Evolutionary conservation across 2,113 vertebrate species (phyloP).

Genomic region (Indicator indicator): DNA sequence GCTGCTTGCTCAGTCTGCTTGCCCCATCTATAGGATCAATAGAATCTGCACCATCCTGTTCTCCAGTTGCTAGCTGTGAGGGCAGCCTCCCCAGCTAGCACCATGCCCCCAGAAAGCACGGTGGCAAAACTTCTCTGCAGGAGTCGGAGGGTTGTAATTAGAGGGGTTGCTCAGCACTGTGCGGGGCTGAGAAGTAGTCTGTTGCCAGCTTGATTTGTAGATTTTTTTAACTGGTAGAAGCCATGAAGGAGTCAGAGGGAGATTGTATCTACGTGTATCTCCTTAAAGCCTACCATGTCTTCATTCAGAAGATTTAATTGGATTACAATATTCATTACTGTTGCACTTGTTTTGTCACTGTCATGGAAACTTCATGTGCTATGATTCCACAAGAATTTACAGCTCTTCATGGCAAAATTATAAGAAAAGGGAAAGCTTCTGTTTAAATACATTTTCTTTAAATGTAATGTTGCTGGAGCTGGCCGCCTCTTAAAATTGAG

Average conservation of each 20-base stretch:
- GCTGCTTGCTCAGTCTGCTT: background rate
- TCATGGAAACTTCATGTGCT: background rate
- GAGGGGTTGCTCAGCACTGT: rapidly evolving
- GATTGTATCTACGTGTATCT: background rate
- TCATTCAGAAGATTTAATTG: background rate
- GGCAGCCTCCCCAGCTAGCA: background rate
- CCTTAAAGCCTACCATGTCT: background rate
- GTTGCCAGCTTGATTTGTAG: background rate
- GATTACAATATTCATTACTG: background rate
- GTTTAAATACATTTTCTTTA: background rate
- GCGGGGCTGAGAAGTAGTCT: background rate
- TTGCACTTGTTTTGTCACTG: background rate
- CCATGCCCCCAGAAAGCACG: rapidly evolving
- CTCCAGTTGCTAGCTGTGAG: background rate
- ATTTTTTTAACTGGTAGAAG: background rate
- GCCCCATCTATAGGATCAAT: too few relatives aligned
- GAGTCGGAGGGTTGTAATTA: background rate
- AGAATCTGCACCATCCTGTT: background rate
- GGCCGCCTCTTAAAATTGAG: background rate
- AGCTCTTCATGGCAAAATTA: background rate
- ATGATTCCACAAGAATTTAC: background rate
- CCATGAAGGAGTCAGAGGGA: rapidly evolving
- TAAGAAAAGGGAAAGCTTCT: background rate
- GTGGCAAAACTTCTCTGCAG: background rate
- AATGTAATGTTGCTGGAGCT: background rate